A percentile compares a stretch with the other conserved stretches of the same genome.
Evolutionary conservation across 2,888 invertebrate species (phyloP).

Genomic region (Laspeyria flexula): DNA sequence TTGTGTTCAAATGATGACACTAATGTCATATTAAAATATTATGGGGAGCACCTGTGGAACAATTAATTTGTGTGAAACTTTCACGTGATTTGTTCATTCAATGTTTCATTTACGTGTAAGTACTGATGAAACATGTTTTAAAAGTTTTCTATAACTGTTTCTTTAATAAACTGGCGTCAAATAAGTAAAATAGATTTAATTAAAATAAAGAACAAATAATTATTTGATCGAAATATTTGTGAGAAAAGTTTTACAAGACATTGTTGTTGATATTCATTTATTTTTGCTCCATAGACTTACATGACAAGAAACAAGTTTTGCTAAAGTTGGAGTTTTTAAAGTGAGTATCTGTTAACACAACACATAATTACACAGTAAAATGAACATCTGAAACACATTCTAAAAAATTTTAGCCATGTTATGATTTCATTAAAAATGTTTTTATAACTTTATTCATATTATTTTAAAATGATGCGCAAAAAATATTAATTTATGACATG

Average conservation of each 20-base stretch:
- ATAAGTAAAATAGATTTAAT: neutral
- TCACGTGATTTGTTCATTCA: constrained; percentile 56
- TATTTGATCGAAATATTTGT: neutral
- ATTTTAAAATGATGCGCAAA: no score
- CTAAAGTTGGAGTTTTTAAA: neutral
- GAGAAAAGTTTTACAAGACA: neutral
- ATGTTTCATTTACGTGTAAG: constrained; percentile 56
- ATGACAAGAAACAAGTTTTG: neutral
- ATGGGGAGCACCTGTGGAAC: constrained; percentile 72
- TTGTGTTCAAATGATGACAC: constrained; percentile 69
- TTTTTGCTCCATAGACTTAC: neutral
- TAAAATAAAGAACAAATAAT: neutral
- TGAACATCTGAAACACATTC: no score
- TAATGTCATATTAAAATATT: constrained; percentile 69
- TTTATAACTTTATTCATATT: no score
- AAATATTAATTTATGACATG: no score
- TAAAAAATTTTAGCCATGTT: no score
- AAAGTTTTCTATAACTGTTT: constrained; percentile 9
- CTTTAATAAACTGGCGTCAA: neutral
- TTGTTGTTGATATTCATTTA: neutral
- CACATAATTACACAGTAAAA: no score
- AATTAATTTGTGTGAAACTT: constrained; percentile 64
- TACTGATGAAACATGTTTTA: constrained; percentile 27
- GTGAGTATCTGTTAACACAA: neutral
- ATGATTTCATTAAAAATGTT: no score